These are phyloP conservation scores for Cryptotis parvus DNA, from an alignment of 2,113 vertebrate genomes.

Conservation along the genomic window DNA sequence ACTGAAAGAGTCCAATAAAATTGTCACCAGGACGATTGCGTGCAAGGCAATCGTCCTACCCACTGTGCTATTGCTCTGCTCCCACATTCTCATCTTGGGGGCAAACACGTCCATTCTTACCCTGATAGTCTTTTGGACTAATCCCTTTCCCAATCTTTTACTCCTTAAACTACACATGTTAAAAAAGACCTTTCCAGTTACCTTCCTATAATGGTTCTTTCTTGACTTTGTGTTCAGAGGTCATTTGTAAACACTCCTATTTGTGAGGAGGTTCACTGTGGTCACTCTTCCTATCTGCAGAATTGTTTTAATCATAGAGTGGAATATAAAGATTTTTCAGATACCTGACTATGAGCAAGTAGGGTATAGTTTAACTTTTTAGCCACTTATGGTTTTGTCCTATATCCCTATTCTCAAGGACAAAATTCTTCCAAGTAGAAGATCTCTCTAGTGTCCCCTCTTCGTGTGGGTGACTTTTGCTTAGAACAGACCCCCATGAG, in stretches of 20 bases:
- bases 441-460: too few species aligned
- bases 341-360: background rate
- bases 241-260: background rate
- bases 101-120: background rate
- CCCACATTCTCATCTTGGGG: too few species aligned
- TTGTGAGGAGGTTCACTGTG: background rate
- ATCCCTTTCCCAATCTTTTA: background rate
- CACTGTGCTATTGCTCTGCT: too few species aligned
- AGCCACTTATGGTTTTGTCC: background rate
- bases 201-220: conserved; percentile 1
- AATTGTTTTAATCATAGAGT: background rate
- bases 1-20: background rate
- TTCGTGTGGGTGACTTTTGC: background rate
- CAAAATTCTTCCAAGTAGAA: background rate
- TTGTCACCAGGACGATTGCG: background rate
- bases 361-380: background rate
- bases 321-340: background rate
- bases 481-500: background rate
- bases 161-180: background rate
- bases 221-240: background rate
- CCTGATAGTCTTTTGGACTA: too few species aligned
- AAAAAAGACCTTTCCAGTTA: background rate
- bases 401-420: background rate
- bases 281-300: background rate
- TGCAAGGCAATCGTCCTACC: too few species aligned